Evolutionary conservation across 2,113 vertebrate species (phyloP).

Genomic region (Urocynchramus pylzowi): DNA sequence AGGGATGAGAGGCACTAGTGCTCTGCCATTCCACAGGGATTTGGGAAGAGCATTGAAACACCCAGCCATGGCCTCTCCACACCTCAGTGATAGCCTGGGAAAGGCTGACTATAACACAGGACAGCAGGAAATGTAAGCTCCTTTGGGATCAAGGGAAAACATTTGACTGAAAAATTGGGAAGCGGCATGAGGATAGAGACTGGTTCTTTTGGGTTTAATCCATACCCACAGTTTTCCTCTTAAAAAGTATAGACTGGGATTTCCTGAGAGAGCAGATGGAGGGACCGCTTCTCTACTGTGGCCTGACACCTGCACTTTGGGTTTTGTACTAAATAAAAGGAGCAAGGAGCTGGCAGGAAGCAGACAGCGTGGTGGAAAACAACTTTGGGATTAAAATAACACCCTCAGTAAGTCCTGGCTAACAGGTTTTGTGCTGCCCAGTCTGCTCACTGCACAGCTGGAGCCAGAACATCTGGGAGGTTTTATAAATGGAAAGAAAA

Average conservation of each 20-base stretch:
- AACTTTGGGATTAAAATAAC: neutral
- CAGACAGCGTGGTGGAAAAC: neutral
- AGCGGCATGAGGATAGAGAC: neutral
- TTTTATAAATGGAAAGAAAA: slow-evolving; percentile 55
- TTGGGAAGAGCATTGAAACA: neutral
- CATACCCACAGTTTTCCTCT: neutral
- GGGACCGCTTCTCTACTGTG: neutral
- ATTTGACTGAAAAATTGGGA: neutral
- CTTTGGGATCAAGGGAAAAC: neutral
- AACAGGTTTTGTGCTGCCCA: neutral
- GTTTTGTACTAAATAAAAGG: neutral
- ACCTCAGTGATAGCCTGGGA: accelerated
- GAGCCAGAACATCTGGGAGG: slow-evolving; percentile 32
- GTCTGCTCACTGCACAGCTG: neutral
- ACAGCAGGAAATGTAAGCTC: neutral
- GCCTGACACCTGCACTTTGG: neutral
- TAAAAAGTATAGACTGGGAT: neutral
- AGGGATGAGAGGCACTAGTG: accelerated
- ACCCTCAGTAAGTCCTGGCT: neutral
- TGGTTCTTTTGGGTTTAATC: neutral
- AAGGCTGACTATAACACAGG: neutral
- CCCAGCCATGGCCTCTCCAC: neutral
- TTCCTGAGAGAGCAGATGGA: accelerated
- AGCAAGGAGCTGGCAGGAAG: neutral
- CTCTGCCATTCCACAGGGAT: neutral